phyloP scores from a whole-genome alignment of 2,797 vertebrate genomes.

The Ptychobarbus kaznakovi region DNA sequence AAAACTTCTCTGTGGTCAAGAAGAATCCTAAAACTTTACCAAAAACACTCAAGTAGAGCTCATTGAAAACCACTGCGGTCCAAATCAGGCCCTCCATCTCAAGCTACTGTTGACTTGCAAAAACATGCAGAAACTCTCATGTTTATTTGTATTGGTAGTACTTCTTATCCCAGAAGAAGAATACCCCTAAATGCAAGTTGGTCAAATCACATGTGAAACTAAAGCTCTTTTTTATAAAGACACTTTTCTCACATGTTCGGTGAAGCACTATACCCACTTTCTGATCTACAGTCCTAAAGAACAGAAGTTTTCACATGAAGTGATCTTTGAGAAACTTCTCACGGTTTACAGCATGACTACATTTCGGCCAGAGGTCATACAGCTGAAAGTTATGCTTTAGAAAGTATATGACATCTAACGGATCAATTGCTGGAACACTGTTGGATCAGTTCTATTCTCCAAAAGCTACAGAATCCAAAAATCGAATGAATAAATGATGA shows the following conservation, averaged over 20 bases:
- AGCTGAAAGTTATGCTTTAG: neutral
- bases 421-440: neutral
- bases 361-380: neutral
- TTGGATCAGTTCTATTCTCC: neutral
- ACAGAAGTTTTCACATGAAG: neutral
- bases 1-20: neutral
- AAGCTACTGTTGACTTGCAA: neutral
- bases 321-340: neutral
- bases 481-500: slow-evolving; percentile 10
- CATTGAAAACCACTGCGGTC: neutral
- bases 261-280: neutral
- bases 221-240: neutral
- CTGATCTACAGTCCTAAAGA: neutral
- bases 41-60: neutral
- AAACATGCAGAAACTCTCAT: neutral
- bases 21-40: neutral
- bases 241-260: neutral
- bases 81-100: neutral
- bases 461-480: neutral
- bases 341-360: neutral
- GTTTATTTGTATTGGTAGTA: neutral
- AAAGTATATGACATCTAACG: neutral
- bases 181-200: neutral
- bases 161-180: neutral
- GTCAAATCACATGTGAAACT: neutral